These are phyloP conservation scores for Sphaerodactylus townsendi DNA, from an alignment of 2,113 vertebrate genomes.

Conservation along the genomic window DNA sequence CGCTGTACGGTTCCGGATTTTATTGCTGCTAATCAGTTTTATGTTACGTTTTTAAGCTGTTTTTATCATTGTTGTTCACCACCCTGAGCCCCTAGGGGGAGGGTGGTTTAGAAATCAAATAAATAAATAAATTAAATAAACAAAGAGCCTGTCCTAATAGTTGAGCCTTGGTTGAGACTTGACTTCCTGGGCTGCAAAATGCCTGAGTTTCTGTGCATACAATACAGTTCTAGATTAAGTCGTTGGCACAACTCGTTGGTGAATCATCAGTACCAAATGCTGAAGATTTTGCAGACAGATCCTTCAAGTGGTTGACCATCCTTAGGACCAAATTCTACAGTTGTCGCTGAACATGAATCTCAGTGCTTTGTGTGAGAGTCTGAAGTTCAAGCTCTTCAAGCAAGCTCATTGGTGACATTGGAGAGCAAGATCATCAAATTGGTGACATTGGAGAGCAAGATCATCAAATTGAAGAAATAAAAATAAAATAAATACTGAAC, in stretches of 20 bases:
- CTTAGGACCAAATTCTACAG: not conserved
- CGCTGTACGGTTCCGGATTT: no score
- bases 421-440: not conserved
- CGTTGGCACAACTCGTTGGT: accelerated
- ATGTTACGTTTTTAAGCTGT: no score
- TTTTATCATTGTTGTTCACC: no score
- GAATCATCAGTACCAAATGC: not conserved
- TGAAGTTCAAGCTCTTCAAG: conserved; percentile 1
- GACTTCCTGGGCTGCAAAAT: accelerated
- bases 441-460: not conserved
- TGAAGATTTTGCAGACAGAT: not conserved
- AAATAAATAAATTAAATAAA: no score
- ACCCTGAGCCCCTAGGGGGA: no score
- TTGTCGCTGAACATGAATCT: not conserved
- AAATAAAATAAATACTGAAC: no score
- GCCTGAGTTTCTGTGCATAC: not conserved
- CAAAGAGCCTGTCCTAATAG: accelerated
- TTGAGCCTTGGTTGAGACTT: not conserved
- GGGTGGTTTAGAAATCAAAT: no score
- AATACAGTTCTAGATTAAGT: accelerated
- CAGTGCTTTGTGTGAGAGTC: not conserved
- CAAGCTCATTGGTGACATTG: not conserved
- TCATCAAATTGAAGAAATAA: no score
- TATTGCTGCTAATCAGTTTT: no score
- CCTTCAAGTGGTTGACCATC: not conserved